Evolutionary conservation across 2,797 vertebrate genomes (phyloP), one percentile per base, ranked within the genome.

Genomic region (Coranthus polyacanthus): DNA sequence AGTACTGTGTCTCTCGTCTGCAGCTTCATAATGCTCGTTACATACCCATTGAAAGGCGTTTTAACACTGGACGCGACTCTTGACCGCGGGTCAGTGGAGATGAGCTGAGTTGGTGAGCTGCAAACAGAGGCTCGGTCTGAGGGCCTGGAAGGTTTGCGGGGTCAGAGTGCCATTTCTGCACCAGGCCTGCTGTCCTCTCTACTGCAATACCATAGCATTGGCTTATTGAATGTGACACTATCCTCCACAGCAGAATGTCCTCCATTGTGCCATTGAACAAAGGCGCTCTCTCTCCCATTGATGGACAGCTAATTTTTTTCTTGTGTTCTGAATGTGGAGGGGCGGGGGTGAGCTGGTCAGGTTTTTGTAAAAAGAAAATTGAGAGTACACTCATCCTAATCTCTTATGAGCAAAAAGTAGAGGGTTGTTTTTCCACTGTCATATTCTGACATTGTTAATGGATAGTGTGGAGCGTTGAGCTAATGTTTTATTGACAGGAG

Each of bases 191-290:
- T 80, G 76, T 88, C 81, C 67, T 58, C 80, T 61, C 68, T 77
- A 65, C 82, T 77, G 78, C 82, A 68, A 81, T 58, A 60, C 83
- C 79, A 79, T 49, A 70, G 83, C 77, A 68, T 74, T 54, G 75
- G 84, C 87, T 82, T 76, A 82, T 88, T 85, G 82, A 91, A 85
- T 90, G 88, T 90, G 88, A 91, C 88, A 88, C 86, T 83, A 72
- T 87, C 82, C 85, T 83, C 79, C 39, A 54, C 81, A 85, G 77
- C 86, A 94, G 92, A 94, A 94, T 92, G 90, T 86, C 83, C 80
- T 70, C 82, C 84, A 92, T 94, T 94, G 93, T 94, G 86, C 59
- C 17, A 1, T n/a, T 41, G 74, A 84, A 94, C 93, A 94, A 94
- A 93, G 88, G 60, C 73, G 42, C 79, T 24, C 90, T 92, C 85